A percentile compares a stretch with the other conserved stretches of the same genome.
These are phyloP conservation scores for Sinodicranocentrus sp. DNA, from an alignment of 2,888 invertebrate genomes.

Conservation along the genomic window DNA sequence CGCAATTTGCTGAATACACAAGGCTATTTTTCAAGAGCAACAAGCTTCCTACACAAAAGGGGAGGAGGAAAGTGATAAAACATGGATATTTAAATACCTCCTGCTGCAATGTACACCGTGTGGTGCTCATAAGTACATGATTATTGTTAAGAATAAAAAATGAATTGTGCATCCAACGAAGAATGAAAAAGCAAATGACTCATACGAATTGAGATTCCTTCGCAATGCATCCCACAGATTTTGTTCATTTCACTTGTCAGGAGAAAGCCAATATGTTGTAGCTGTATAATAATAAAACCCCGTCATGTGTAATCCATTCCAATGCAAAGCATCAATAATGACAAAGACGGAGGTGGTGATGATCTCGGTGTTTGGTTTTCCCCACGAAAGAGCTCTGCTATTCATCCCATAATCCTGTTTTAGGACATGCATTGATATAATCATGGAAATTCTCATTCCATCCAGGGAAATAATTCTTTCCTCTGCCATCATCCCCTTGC, in stretches of 20 bases:
- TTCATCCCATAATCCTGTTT: slow-evolving; percentile 59
- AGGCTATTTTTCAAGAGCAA: slow-evolving; percentile 26
- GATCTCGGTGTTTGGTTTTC: slow-evolving; percentile 19
- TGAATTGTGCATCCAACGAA: neutral
- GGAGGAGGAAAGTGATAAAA: neutral
- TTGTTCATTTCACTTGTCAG: slow-evolving; percentile 24
- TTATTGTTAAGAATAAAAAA: neutral
- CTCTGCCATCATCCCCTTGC: slow-evolving; percentile 26
- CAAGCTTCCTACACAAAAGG: slow-evolving; percentile 38
- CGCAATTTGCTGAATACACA: slow-evolving; percentile 32
- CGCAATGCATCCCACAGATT: slow-evolving; percentile 31
- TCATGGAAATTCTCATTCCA: slow-evolving; percentile 37
- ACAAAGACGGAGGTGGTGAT: slow-evolving; percentile 20
- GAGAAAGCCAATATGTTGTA: slow-evolving; percentile 34
- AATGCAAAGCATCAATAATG: no score
- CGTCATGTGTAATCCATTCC: no score
- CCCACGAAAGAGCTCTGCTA: neutral
- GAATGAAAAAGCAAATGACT: slow-evolving; percentile 14
- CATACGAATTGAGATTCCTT: slow-evolving; percentile 26
- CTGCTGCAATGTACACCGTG: neutral
- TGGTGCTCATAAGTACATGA: no score
- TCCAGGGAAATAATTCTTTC: slow-evolving; percentile 27
- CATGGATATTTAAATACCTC: neutral
- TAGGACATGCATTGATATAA: slow-evolving; percentile 42
- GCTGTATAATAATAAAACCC: no score